Evolutionary conservation across 2,888 invertebrate genomes (phyloP), one percentile per base, ranked within the genome.

Genomic region (Hesperia comma): DNA sequence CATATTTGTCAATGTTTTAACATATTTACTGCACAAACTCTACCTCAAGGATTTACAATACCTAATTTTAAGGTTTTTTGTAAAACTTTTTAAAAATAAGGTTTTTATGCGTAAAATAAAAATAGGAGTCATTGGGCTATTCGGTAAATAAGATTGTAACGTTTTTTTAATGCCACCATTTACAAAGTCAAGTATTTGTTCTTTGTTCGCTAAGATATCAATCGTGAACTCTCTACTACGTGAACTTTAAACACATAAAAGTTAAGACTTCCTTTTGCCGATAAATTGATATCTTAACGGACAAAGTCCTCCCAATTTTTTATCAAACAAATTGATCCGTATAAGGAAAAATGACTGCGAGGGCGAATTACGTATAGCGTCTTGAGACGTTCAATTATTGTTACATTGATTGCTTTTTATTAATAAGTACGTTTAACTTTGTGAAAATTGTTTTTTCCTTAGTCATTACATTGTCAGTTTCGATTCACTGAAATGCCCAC

Each of bases 11-110:
- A 46, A 46, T 46, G 15, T 46, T 46, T 41, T 46, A 46, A 15
- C 15, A 46, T 46, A 15, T 46, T 46, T 46, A 46, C 43, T 57
- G 37, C 51, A 51, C 49, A 64, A 49, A 64, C 51, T 64, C 63
- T 64, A 64, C 63, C 63, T 64, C 63, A 64, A 57, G 41, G 15
- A 55, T 49, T 63, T 32, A 15, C n/a, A 49, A 49, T 19, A 49
- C 1, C 26, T 56, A 51, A 51, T 51, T 61, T 51, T 51, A 61
- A 51, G 51, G 19, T 61, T 32, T 49, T 49, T 54, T 17, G 5
- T 8, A 1, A 40, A 40, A 56, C 17, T 7, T 53, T 53, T 53
- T 37, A 37, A 56, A 46, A 46, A 0, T 17, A 46, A 46, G 43
- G 43, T 46, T 46, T 15, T 43, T 43, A 43, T 43, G 43, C 15